Evolutionary conservation across 2,797 vertebrate genomes (phyloP), one percentile per base, ranked within the genome.

Genomic region (Champsocephalus esox): DNA sequence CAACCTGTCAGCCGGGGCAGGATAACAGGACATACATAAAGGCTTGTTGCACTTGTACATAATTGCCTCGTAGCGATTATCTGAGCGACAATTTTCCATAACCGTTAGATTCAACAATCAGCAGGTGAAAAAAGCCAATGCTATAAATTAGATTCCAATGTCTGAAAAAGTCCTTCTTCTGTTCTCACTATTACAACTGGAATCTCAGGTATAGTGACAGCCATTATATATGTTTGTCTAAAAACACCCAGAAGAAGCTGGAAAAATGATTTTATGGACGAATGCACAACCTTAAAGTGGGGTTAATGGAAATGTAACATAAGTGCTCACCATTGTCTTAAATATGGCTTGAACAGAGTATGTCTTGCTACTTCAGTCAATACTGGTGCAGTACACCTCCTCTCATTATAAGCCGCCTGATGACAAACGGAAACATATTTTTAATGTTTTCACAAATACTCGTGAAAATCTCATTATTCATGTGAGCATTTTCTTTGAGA

Each of bases 391-490:
- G 21, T 12, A 38, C 60, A 32, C 44, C 63, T 32, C 44, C 17
- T 68, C 66, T 28, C 4, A 28, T 28, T 5, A 5, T 28, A 28
- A 28, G 59, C 52, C 28, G 54, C 16, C 44, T 60, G 49, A 60
- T 28, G 46, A 72, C 38, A 63, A 71, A 80, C 43, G 41, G 69
- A 19, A 65, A 82, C 62, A 77, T 49, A 57, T 28, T 76, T 77
- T 77, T 74, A 88, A 86, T 87, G 59, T 68, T 75, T 85, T 64
- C 43, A 48, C 19, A 52, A 49, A 61, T 69, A 55, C 32, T 86
- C 34, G 41, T 34, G 64, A 7, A 12, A 54, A 19, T 58, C 70
- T 17, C 14, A 73, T 69, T 80, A 69, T 49, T 84, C 28, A 28
- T 28, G 28, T 28, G 28, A 28, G 28, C 28, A 28, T 28, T 28